Evolutionary conservation across 2,797 vertebrate species (phyloP).

Genomic region (Myripristis jacobus): DNA sequence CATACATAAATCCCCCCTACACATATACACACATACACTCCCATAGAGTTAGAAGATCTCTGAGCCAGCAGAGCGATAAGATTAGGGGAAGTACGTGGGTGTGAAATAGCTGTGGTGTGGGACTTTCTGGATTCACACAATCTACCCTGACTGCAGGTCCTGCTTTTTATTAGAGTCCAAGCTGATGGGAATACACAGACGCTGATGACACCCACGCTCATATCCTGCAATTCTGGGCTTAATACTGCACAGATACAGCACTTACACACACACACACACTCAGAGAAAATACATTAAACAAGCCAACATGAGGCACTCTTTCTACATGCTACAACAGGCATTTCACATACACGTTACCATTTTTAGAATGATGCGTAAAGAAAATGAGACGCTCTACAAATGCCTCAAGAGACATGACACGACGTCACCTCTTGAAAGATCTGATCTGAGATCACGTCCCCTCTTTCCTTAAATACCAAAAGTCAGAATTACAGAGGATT

Average conservation of each 20-base stretch:
- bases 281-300: slow-evolving; percentile 20
- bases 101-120: slow-evolving; percentile 80
- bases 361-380: slow-evolving; percentile 1
- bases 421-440: slow-evolving; percentile 2
- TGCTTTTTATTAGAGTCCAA: slow-evolving; percentile 77
- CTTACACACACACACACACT: slow-evolving; percentile 34
- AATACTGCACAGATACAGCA: slow-evolving; percentile 42
- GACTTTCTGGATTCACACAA: slow-evolving; percentile 77
- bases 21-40: slow-evolving; percentile 24
- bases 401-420: not conserved
- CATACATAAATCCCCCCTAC: slow-evolving; percentile 24
- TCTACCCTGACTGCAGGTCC: slow-evolving; percentile 71
- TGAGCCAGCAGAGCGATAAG: slow-evolving; percentile 74
- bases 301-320: slow-evolving; percentile 10
- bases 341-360: not conserved
- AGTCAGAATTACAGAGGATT: slow-evolving; percentile 20
- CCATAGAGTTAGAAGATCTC: slow-evolving; percentile 59
- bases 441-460: not conserved
- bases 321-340: slow-evolving; percentile 21
- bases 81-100: slow-evolving; percentile 83
- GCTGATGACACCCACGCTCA: slow-evolving; percentile 69
- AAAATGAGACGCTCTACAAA: not conserved
- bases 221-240: slow-evolving; percentile 46
- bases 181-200: slow-evolving; percentile 72
- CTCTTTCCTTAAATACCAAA: slow-evolving; percentile 20